Percentiles rank a stretch among this genome's conserved stretches.
Conservation (phyloP, 2,797 vertebrate genomes). For the Emys orbicularis region DNA sequence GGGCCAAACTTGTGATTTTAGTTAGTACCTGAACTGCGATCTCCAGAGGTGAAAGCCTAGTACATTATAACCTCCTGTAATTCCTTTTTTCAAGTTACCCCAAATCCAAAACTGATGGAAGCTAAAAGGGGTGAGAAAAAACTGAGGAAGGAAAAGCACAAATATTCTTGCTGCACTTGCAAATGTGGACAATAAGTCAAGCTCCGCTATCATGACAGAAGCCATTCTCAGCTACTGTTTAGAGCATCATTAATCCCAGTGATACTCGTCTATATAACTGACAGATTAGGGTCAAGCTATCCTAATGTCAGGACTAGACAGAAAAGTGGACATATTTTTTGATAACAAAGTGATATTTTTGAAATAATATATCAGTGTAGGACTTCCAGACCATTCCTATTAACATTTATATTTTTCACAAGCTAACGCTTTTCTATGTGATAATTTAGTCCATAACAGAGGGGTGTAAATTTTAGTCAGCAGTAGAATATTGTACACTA, state of each 20-base stretch:
- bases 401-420: background rate
- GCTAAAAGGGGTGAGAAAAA: constrained; percentile 53
- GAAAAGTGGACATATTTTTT: background rate
- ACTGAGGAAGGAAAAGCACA: constrained; percentile 26
- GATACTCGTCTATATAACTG: constrained; percentile 11
- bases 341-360: background rate
- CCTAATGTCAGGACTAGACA: background rate
- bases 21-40: background rate
- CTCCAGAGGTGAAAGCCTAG: background rate
- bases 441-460: no score
- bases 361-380: background rate
- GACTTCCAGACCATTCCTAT: background rate
- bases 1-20: background rate
- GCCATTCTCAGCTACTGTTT: background rate
- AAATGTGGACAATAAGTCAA: constrained; percentile 46
- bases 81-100: constrained; percentile 32
- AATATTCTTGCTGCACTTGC: constrained; percentile 47
- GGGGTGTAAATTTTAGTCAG: no score
- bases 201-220: constrained; percentile 15
- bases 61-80: constrained; percentile 41
- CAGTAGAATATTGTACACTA: no score
- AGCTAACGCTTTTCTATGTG: background rate
- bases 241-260: background rate
- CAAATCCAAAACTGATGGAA: constrained; percentile 66
- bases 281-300: constrained; percentile 5